Evolutionary conservation across 1,140 invertebrate genomes (phyloP).

Genomic region (Gryllus bimaculatus): DNA sequence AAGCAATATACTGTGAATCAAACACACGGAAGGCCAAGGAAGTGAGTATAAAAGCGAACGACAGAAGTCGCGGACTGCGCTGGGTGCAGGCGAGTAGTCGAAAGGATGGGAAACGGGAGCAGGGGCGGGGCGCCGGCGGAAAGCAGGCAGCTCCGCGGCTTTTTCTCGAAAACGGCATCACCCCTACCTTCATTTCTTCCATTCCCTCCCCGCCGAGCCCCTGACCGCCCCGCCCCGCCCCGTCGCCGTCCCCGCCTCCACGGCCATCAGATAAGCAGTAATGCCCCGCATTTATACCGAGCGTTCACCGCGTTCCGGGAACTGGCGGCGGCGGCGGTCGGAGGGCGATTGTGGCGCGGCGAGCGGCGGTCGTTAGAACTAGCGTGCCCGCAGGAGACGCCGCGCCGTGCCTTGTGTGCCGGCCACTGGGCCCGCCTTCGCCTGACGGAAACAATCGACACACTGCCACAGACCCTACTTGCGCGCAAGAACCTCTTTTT

Average conservation of each 20-base stretch:
- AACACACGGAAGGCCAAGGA: too few species aligned
- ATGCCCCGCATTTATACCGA: not conserved
- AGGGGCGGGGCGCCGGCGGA: not conserved
- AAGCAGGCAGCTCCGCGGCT: not conserved
- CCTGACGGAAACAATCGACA: too few species aligned
- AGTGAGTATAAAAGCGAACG: too few species aligned
- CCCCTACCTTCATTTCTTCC: not conserved
- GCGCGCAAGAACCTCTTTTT: too few species aligned
- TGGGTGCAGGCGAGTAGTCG: too few species aligned
- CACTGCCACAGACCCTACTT: too few species aligned
- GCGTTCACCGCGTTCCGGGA: not conserved
- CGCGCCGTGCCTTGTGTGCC: not conserved
- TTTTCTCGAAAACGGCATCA: not conserved
- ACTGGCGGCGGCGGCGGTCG: not conserved
- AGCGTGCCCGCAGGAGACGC: not conserved
- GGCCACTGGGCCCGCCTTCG: too few species aligned
- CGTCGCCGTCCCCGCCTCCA: not conserved
- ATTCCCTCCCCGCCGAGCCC: too few species aligned
- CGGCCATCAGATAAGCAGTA: not conserved
- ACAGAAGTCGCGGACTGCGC: too few species aligned
- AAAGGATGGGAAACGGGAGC: too few species aligned
- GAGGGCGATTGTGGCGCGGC: not conserved
- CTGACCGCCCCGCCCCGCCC: not conserved
- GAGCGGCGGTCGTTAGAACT: not conserved
- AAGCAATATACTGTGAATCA: too few species aligned